phyloP scores from a whole-genome alignment of 1,140 invertebrate species.

The Battus philenor region DNA sequence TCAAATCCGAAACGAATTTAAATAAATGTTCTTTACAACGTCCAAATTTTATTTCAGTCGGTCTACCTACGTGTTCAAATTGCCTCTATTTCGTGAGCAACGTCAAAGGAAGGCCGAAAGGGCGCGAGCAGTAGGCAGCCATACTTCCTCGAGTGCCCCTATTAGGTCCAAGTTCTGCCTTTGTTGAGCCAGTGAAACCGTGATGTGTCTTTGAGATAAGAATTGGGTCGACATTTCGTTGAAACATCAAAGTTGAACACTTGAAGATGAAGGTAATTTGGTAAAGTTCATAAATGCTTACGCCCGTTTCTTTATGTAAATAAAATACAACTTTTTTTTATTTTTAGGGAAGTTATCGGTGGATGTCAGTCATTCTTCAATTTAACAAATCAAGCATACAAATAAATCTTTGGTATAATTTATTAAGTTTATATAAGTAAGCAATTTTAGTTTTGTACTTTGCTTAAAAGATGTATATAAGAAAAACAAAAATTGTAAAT shows the following conservation, averaged over 20 bases:
- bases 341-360: no score
- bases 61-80: constrained; percentile 38
- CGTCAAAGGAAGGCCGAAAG: constrained; percentile 45
- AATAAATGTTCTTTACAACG: constrained; percentile 4
- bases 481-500: no score
- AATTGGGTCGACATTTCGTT: constrained; percentile 54
- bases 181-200: constrained; percentile 39
- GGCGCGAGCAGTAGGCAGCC: constrained; percentile 33
- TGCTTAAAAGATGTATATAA: no score
- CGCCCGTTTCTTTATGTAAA: no score
- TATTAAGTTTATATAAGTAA: no score
- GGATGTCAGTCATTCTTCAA: no score
- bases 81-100: constrained; percentile 48
- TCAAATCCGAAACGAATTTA: background rate
- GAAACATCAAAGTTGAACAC: constrained; percentile 44
- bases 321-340: no score
- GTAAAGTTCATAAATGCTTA: background rate
- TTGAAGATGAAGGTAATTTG: constrained; percentile 26
- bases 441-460: no score
- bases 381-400: no score
- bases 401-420: no score
- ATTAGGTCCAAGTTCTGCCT: constrained; percentile 59
- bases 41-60: constrained; percentile 16
- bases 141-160: constrained; percentile 51
- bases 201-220: constrained; percentile 63